These are phyloP conservation scores for Harmothoe impar DNA, from an alignment of 2,888 invertebrate species.

Conservation along the genomic window DNA sequence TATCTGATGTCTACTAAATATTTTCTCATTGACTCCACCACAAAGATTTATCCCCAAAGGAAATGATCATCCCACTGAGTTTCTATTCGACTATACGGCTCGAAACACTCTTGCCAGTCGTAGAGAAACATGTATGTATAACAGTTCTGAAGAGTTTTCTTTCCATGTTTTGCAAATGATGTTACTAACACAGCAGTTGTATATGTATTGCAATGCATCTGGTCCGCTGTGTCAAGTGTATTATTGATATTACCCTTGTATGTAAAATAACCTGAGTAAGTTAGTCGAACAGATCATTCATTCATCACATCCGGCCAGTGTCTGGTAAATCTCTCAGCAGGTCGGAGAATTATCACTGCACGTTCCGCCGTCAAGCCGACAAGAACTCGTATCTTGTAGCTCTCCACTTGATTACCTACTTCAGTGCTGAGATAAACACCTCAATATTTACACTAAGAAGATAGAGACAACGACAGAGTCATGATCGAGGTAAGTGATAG, in stretches of 20 bases:
- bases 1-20: no score
- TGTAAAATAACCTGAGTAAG: not conserved
- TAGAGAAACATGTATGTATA: no score
- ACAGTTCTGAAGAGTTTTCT: no score
- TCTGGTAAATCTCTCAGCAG: not conserved
- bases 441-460: not conserved
- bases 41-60: no score
- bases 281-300: not conserved
- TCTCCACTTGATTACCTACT: not conserved
- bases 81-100: no score
- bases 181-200: not conserved
- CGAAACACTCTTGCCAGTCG: no score
- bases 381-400: not conserved
- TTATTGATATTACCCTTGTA: not conserved
- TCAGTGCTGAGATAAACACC: not conserved
- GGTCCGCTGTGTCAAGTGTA: not conserved
- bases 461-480: not conserved
- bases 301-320: not conserved
- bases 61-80: no score
- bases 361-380: not conserved
- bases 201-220: not conserved
- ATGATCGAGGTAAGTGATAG: not conserved
- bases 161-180: no score
- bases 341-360: not conserved
- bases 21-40: no score